These are phyloP conservation scores for Sander vitreus DNA, from an alignment of 2,113 vertebrate genomes.

Conservation along the genomic window DNA sequence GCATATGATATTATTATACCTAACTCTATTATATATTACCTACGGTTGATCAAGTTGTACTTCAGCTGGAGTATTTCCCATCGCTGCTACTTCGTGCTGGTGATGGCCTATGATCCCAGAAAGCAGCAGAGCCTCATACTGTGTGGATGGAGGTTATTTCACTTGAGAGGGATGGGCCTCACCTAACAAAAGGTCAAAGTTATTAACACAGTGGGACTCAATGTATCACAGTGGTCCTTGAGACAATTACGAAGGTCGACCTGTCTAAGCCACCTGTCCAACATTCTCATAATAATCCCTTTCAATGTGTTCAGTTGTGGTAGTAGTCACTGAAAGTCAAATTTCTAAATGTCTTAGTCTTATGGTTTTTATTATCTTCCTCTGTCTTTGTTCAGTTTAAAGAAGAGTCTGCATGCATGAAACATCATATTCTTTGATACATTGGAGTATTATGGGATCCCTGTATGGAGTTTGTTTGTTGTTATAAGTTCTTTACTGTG, in stretches of 20 bases:
- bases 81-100: slow-evolving; percentile 13
- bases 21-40: too few species aligned
- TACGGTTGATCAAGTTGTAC: slow-evolving; percentile 1
- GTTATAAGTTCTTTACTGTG: slow-evolving; percentile 7
- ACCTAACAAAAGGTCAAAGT: slow-evolving; percentile 53
- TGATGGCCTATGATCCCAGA: slow-evolving; percentile 7
- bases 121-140: slow-evolving; percentile 4
- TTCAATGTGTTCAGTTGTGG: slow-evolving; percentile 11
- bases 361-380: not conserved
- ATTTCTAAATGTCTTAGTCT: not conserved
- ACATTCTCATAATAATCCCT: slow-evolving; percentile 34
- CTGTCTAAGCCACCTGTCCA: slow-evolving; percentile 50
- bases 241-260: slow-evolving; percentile 58
- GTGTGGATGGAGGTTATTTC: slow-evolving; percentile 27
- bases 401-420: not conserved
- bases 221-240: slow-evolving; percentile 46
- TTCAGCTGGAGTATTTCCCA: not conserved
- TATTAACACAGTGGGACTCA: slow-evolving; percentile 64
- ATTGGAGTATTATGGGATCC: not conserved
- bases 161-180: slow-evolving; percentile 17
- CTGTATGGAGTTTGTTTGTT: slow-evolving; percentile 2
- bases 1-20: not conserved
- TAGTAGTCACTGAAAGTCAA: not conserved
- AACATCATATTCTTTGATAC: not conserved
- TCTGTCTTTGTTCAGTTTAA: slow-evolving; percentile 4